Conservation (phyloP, 1,140 invertebrate genomes). For the Hestina assimilis region DNA sequence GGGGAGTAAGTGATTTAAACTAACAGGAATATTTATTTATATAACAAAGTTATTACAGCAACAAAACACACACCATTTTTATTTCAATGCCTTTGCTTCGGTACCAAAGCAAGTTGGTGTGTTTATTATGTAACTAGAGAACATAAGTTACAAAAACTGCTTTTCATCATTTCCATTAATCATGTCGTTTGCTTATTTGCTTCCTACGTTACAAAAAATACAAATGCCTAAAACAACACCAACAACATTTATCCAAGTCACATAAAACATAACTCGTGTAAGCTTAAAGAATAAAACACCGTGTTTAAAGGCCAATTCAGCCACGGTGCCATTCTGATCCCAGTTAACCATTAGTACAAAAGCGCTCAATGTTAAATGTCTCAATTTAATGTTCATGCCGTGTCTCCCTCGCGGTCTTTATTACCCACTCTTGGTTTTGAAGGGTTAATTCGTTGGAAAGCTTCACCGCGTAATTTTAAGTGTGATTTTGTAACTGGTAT, state of each 20-base stretch:
- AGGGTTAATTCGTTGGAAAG: constrained; percentile 68
- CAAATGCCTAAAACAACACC: neutral
- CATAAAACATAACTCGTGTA: neutral
- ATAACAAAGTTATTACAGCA: no score
- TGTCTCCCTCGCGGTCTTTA: constrained; percentile 47
- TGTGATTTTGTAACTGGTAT: neutral
- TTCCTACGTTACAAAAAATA: neutral
- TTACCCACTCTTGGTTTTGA: constrained; percentile 42
- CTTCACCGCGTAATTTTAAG: constrained; percentile 4
- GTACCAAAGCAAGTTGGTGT: no score
- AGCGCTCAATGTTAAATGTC: constrained; percentile 61
- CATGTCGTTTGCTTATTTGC: neutral
- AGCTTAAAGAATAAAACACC: constrained; percentile 19
- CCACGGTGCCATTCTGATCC: constrained; percentile 36
- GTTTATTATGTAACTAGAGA: no score
- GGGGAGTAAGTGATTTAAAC: no score
- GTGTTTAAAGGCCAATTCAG: constrained; percentile 37
- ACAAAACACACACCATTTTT: no score
- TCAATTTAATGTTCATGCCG: constrained; percentile 59
- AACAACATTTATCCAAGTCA: neutral
- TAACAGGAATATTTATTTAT: no score
- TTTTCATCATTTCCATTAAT: neutral
- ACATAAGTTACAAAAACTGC: no score
- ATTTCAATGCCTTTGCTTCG: no score
- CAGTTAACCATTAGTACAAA: constrained; percentile 46